Evolutionary conservation across 2,888 invertebrate species (phyloP).

Genomic region (Limnephilus auricula): DNA sequence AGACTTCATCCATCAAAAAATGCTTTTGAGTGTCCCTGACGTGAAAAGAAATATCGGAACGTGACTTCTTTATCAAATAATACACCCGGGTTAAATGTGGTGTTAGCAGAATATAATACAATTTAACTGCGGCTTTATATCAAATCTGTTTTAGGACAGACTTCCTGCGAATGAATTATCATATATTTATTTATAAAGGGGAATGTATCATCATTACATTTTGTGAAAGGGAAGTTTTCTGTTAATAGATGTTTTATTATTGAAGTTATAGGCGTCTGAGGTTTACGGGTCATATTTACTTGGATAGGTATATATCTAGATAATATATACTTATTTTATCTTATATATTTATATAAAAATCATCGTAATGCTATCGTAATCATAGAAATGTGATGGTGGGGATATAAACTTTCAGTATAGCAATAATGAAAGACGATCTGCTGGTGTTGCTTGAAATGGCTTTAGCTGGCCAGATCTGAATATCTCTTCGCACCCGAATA

Average conservation of each 20-base stretch:
- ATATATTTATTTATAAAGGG: background rate
- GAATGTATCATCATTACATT: background rate
- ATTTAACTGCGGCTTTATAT: conserved; percentile 21
- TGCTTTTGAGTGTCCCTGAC: conserved; percentile 3
- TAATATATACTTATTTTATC: too few species aligned
- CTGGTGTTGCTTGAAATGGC: too few species aligned
- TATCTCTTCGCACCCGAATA: too few species aligned
- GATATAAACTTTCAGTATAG: too few species aligned
- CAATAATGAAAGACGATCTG: too few species aligned
- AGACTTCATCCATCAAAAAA: conserved; percentile 22
- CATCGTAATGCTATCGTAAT: too few species aligned
- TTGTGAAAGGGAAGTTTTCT: background rate
- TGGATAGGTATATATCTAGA: too few species aligned
- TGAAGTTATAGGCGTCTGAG: background rate
- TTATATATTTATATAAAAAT: too few species aligned
- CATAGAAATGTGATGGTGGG: too few species aligned
- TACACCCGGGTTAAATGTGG: conserved; percentile 2
- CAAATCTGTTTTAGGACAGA: conserved; percentile 12
- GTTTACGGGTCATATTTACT: background rate
- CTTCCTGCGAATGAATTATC: background rate
- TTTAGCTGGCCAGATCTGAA: too few species aligned
- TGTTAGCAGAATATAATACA: conserved; percentile 1
- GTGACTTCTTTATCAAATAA: conserved; percentile 41
- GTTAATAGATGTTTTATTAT: background rate
- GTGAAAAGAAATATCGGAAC: conserved; percentile 13